Evolutionary conservation across 2,888 invertebrate genomes (phyloP).

Genomic region (Arctia plantaginis): DNA sequence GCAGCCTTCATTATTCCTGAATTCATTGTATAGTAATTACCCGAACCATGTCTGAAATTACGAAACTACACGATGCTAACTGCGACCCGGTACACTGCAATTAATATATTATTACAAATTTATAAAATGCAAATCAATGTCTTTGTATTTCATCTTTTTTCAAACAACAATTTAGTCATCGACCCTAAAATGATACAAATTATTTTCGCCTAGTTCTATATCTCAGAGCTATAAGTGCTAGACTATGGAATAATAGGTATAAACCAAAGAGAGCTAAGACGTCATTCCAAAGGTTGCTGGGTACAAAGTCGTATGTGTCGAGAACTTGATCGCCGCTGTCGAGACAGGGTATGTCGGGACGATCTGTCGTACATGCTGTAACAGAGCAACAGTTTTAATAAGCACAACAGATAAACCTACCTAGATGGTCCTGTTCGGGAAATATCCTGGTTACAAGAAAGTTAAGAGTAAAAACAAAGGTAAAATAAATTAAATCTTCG

Average conservation of each 20-base stretch:
- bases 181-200: conserved; percentile 1
- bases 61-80: neutral
- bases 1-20: neutral
- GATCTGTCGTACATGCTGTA: conserved; percentile 85
- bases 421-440: neutral
- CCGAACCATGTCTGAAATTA: neutral
- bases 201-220: conserved; percentile 87
- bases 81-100: neutral
- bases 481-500: neutral
- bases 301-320: conserved; percentile 90
- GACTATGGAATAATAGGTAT: conserved; percentile 89
- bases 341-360: conserved; percentile 89
- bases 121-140: neutral
- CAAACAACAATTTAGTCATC: neutral
- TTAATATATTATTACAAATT: neutral
- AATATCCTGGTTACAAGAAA: neutral
- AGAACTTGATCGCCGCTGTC: conserved; percentile 90
- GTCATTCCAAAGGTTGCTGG: conserved; percentile 88
- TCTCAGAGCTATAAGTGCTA: conserved; percentile 90
- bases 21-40: neutral
- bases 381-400: conserved; percentile 18
- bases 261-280: conserved; percentile 88
- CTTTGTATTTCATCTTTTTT: neutral
- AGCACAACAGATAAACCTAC: neutral
- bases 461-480: neutral